Conservation (phyloP, 2,797 vertebrate genomes). For the Apogon talboti region DNA sequence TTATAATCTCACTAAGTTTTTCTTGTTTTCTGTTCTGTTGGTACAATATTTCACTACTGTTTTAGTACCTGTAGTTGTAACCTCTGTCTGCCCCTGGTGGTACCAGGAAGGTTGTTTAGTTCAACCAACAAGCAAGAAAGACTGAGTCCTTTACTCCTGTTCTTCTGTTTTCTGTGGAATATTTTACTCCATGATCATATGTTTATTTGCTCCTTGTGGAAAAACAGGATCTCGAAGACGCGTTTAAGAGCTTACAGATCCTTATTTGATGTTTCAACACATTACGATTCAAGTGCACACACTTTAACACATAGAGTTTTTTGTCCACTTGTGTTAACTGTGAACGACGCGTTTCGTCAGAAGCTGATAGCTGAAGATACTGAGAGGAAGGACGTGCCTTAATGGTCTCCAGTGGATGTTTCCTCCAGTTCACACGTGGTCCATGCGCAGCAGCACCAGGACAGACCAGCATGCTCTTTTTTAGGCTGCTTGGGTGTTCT, state of each 20-base stretch:
- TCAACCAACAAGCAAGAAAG: constrained; percentile 70
- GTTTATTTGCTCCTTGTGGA: constrained; percentile 64
- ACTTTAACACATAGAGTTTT: constrained; percentile 38
- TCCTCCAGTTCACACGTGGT: constrained; percentile 58
- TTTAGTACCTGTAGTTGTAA: constrained; percentile 69
- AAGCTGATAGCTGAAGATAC: constrained; percentile 58
- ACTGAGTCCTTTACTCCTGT: constrained; percentile 65
- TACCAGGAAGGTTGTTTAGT: constrained; percentile 62
- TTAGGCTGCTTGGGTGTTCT: constrained; percentile 37
- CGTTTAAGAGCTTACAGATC: constrained; percentile 53
- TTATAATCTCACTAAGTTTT: constrained; percentile 69
- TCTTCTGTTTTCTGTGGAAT: constrained; percentile 58
- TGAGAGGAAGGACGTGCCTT: constrained; percentile 80
- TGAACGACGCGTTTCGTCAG: constrained; percentile 64
- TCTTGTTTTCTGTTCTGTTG: constrained; percentile 67
- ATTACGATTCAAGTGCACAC: constrained; percentile 48
- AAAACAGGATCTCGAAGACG: constrained; percentile 57
- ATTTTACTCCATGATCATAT: constrained; percentile 62
- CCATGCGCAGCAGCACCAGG: constrained; percentile 41
- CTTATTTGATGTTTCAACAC: constrained; percentile 61
- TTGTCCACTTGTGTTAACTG: constrained; percentile 70
- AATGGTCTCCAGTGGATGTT: constrained; percentile 78
- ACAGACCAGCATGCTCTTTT: constrained; percentile 47
- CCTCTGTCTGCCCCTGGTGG: constrained; percentile 55
- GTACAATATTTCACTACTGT: constrained; percentile 70